Conservation (phyloP, 1,140 invertebrate genomes). For the Tetranychus cinnabarinus region DNA sequence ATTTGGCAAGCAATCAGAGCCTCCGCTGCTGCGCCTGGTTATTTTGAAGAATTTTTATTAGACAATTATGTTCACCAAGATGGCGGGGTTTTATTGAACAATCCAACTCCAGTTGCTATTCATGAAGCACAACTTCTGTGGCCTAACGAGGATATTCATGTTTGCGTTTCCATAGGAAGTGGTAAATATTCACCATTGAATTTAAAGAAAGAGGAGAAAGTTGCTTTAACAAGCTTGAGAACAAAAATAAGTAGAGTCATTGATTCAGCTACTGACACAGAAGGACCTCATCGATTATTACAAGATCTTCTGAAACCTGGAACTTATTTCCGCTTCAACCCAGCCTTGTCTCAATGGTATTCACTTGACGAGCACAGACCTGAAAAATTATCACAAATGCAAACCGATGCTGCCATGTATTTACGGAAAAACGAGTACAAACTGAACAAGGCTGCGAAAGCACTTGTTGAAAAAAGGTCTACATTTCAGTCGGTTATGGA, state of each 20-base stretch:
- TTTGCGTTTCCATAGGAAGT: slow-evolving; percentile 68
- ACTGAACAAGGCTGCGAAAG: slow-evolving; percentile 20
- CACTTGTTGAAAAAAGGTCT: background rate
- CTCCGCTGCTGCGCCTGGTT: slow-evolving; percentile 72
- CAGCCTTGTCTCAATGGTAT: slow-evolving; percentile 55
- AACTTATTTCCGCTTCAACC: slow-evolving; percentile 71
- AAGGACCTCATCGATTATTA: slow-evolving; percentile 54
- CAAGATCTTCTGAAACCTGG: slow-evolving; percentile 51
- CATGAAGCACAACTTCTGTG: slow-evolving; percentile 66
- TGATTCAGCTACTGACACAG: slow-evolving; percentile 70
- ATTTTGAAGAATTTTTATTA: slow-evolving; percentile 62
- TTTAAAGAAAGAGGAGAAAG: background rate
- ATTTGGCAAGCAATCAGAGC: slow-evolving; percentile 73
- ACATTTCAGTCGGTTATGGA: too few relatives aligned
- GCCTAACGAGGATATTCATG: slow-evolving; percentile 50
- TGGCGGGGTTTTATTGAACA: slow-evolving; percentile 67
- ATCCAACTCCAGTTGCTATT: slow-evolving; percentile 64
- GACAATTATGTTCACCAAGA: slow-evolving; percentile 57
- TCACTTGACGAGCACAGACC: slow-evolving; percentile 56
- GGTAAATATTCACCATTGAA: slow-evolving; percentile 30
- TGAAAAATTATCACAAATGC: slow-evolving; percentile 25
- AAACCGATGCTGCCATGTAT: slow-evolving; percentile 39
- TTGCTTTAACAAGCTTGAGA: slow-evolving; percentile 26
- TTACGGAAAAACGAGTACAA: slow-evolving; percentile 49
- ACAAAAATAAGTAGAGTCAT: slow-evolving; percentile 48